Percentiles rank a stretch among this genome's conserved stretches.
phyloP scores from a whole-genome alignment of 2,888 invertebrate genomes.

The Meteorus colon region DNA sequence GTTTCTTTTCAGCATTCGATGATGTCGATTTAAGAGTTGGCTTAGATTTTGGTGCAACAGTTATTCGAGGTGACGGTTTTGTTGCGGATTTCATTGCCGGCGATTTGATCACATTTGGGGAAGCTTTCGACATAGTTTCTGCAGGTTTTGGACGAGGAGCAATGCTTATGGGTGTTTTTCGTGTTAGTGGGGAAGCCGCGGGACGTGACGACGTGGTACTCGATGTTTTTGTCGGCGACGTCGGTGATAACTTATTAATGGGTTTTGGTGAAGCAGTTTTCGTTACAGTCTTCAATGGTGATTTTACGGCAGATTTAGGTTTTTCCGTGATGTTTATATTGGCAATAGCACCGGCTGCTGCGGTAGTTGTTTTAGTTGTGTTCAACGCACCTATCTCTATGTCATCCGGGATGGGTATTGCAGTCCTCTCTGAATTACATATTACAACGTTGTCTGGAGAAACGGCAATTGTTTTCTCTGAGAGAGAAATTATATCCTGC shows the following conservation, averaged over 20 bases:
- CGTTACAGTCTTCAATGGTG: constrained; percentile 55
- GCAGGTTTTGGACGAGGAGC: constrained; percentile 58
- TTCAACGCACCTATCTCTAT: background rate
- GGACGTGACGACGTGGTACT: constrained; percentile 44
- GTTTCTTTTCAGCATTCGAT: constrained; percentile 73
- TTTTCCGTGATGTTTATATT: constrained; percentile 65
- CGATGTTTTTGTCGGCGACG: constrained; percentile 61
- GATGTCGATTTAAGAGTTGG: constrained; percentile 52
- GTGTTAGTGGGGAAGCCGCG: constrained; percentile 41
- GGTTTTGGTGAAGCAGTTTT: constrained; percentile 55
- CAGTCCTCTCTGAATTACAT: background rate
- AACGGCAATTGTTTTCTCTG: background rate
- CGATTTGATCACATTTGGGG: constrained; percentile 49
- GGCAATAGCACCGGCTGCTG: constrained; percentile 60
- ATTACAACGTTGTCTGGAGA: no score
- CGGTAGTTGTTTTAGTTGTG: constrained; percentile 54
- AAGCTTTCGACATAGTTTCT: constrained; percentile 49
- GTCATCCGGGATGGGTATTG: constrained; percentile 55
- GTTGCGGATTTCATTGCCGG: constrained; percentile 50
- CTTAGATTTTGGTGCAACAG: constrained; percentile 54
- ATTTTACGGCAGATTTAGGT: constrained; percentile 59
- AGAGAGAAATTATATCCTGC: constrained; percentile 55
- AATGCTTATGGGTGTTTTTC: constrained; percentile 49
- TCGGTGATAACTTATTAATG: constrained; percentile 57
- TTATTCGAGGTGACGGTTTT: constrained; percentile 44